A percentile compares a stretch with the other conserved stretches of the same genome.
Conservation (phyloP, 2,113 vertebrate species). For the Phaetusa simplex region DNA sequence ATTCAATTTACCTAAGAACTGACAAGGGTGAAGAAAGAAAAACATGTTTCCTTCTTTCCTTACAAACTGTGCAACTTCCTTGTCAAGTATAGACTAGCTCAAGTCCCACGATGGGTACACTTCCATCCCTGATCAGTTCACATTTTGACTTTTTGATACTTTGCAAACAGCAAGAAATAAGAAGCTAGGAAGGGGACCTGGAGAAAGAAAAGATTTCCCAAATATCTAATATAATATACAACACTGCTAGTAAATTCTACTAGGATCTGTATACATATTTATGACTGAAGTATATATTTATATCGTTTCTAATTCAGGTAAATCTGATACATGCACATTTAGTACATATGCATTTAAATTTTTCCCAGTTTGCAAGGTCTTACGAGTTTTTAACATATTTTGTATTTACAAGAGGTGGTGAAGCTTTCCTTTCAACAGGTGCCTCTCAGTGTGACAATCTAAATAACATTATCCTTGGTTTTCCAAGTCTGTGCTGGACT, state of each 20-base stretch:
- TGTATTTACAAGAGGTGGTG: not conserved
- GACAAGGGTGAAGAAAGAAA: not conserved
- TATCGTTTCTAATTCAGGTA: not conserved
- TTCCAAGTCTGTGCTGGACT: not conserved
- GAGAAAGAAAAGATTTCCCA: not conserved
- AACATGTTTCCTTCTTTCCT: not conserved
- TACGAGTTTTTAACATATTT: not conserved
- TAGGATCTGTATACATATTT: not conserved
- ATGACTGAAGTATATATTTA: not conserved
- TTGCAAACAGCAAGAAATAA: not conserved
- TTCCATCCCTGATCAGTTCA: not conserved
- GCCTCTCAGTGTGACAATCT: not conserved
- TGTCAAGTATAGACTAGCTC: not conserved
- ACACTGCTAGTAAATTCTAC: not conserved
- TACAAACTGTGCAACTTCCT: not conserved
- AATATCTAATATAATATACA: not conserved
- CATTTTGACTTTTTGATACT: not conserved
- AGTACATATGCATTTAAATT: not conserved
- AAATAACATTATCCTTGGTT: not conserved
- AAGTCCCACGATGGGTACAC: not conserved
- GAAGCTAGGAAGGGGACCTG: not conserved
- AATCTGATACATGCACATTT: not conserved
- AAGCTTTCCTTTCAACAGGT: constrained; percentile 25
- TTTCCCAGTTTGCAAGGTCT: not conserved
- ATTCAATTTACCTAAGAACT: not conserved